Percentiles rank a stretch among this genome's conserved stretches.
Conservation (phyloP, 1,140 invertebrate genomes). For the Triops cancriformis region DNA sequence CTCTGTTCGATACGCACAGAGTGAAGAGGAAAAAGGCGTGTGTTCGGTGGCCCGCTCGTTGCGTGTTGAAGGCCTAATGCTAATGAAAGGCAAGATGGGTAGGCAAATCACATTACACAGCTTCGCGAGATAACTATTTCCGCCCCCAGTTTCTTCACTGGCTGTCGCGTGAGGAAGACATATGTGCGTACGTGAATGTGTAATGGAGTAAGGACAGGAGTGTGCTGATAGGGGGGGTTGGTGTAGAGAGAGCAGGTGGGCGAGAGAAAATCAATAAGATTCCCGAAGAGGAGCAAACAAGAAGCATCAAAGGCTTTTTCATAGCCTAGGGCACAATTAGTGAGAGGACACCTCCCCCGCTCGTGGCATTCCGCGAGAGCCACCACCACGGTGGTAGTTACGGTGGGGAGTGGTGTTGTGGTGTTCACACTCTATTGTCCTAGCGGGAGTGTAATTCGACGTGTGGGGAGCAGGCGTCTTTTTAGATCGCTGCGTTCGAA, state of each 20-base stretch:
- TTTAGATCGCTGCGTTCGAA: neutral
- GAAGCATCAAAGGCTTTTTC: neutral
- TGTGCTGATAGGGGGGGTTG: no score
- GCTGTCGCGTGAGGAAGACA: no score
- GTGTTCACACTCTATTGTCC: neutral
- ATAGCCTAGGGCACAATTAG: neutral
- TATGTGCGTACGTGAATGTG: no score
- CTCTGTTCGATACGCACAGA: neutral
- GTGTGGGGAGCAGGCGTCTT: neutral
- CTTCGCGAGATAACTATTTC: neutral
- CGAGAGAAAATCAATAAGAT: neutral
- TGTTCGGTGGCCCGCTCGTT: no score
- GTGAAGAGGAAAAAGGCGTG: no score
- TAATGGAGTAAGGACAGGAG: no score
- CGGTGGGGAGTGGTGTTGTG: no score
- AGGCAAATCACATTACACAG: neutral
- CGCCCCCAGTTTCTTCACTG: neutral
- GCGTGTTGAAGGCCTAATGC: neutral
- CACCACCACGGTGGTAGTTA: no score
- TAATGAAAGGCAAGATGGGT: neutral
- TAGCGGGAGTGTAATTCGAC: neutral
- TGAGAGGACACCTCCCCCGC: neutral
- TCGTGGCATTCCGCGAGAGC: no score
- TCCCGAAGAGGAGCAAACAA: neutral
- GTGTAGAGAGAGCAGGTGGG: neutral